phyloP scores from a whole-genome alignment of 1,140 invertebrate genomes.

The Physella acuta region DNA sequence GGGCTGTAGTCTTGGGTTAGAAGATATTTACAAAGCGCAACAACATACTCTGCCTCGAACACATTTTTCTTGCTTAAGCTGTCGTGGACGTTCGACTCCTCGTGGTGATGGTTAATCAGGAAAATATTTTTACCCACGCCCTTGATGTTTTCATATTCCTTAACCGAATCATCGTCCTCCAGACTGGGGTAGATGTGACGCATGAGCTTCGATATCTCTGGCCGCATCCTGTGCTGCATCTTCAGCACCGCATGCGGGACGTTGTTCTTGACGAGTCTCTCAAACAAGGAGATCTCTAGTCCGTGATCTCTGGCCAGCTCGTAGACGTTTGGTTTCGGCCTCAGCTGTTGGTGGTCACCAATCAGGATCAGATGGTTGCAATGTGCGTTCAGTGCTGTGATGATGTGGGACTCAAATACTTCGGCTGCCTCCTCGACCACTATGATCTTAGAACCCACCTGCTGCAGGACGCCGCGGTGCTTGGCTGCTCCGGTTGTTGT shows the following conservation, averaged over 20 bases:
- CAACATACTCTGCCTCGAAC: constrained; percentile 52
- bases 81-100: constrained; percentile 46
- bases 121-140: constrained; percentile 55
- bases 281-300: constrained; percentile 59
- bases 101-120: constrained; percentile 54
- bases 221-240: constrained; percentile 43
- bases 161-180: constrained; percentile 49
- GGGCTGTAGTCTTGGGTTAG: constrained; percentile 53
- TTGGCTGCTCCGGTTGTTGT: constrained; percentile 56
- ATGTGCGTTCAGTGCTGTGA: constrained; percentile 63
- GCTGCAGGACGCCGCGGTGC: constrained; percentile 38
- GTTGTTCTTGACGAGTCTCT: constrained; percentile 55
- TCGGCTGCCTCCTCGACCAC: constrained; percentile 61
- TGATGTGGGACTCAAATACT: constrained; percentile 45
- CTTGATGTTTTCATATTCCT: constrained; percentile 41
- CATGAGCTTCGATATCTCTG: constrained; percentile 57
- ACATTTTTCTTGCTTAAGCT: constrained; percentile 52
- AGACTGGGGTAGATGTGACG: constrained; percentile 56
- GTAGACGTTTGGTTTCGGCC: constrained; percentile 57
- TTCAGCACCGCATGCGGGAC: constrained; percentile 48
- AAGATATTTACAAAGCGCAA: constrained; percentile 53
- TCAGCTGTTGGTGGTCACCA: constrained; percentile 68
- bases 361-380: constrained; percentile 72
- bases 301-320: constrained; percentile 50
- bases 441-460: constrained; percentile 44